These are phyloP conservation scores for Tridacna gigas DNA, from an alignment of 2,888 invertebrate species.

Conservation along the genomic window DNA sequence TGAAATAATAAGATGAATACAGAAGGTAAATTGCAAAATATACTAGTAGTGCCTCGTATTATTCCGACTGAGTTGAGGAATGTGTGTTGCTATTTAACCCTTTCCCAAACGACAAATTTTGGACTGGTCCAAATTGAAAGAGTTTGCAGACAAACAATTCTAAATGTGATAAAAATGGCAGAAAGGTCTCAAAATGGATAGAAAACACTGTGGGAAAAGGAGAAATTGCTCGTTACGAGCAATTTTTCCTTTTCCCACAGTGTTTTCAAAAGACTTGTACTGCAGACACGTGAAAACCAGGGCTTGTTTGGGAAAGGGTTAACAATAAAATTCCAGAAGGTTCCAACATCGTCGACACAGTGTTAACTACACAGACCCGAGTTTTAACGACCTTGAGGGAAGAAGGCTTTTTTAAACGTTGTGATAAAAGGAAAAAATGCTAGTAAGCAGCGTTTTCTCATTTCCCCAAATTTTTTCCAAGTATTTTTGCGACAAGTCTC, in stretches of 20 bases:
- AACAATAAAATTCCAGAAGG: neutral
- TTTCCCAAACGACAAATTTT: too few species aligned
- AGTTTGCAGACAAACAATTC: too few species aligned
- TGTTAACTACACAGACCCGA: neutral
- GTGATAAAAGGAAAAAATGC: neutral
- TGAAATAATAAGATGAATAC: too few species aligned
- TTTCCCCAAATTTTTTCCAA: neutral
- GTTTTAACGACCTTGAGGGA: neutral
- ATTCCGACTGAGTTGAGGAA: neutral
- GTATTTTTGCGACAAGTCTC: neutral
- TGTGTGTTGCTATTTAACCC: neutral
- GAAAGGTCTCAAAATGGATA: too few species aligned
- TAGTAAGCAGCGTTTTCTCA: neutral
- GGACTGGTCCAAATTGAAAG: too few species aligned
- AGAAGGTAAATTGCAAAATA: too few species aligned
- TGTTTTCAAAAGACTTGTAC: slow-evolving; percentile 17
- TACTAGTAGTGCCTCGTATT: too few species aligned
- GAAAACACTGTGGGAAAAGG: neutral
- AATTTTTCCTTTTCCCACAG: slow-evolving; percentile 13
- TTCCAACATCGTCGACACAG: neutral
- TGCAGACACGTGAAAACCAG: too few species aligned
- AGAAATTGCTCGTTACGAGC: slow-evolving; percentile 3
- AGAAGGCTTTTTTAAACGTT: neutral
- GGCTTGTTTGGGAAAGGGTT: too few species aligned
- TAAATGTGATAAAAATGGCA: too few species aligned